Percentiles rank a stretch among this genome's conserved stretches.
Evolutionary conservation across 1,140 invertebrate species (phyloP).

Genomic region (Halyomorpha halys): DNA sequence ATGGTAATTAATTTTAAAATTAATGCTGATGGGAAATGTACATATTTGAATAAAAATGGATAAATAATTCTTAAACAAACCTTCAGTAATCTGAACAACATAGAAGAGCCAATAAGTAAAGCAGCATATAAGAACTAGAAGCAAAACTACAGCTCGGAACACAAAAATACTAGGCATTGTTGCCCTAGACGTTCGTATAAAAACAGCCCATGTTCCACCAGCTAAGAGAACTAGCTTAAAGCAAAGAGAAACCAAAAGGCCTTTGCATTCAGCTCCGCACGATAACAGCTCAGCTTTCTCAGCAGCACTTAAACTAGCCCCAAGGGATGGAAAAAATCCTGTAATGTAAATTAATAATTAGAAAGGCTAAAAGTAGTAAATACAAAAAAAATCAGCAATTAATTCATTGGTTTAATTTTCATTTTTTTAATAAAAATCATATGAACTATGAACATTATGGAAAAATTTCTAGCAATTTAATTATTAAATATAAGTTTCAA

Average conservation of each 20-base stretch:
- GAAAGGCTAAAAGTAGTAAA: too few species aligned
- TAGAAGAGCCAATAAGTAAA: constrained; percentile 98
- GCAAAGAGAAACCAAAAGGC: constrained; percentile 77
- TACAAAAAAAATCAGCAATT: too few species aligned
- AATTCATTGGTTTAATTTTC: too few species aligned
- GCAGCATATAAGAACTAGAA: constrained; percentile 82
- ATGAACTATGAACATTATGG: too few species aligned
- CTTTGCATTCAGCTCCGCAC: constrained; percentile 80
- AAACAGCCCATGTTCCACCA: constrained; percentile 85
- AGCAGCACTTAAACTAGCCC: constrained; percentile 29
- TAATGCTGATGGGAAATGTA: not conserved
- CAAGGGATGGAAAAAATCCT: constrained; percentile 31
- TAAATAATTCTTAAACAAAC: constrained; percentile 25
- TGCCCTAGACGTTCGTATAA: constrained; percentile 60
- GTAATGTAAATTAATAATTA: constrained; percentile 19
- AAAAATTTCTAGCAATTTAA: too few species aligned
- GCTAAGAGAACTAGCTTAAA: constrained; percentile 87
- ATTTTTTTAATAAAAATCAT: too few species aligned
- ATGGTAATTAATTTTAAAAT: too few species aligned
- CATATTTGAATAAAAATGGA: not conserved
- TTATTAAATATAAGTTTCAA: too few species aligned
- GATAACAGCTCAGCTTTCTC: constrained; percentile 43
- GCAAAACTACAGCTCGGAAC: constrained; percentile 74
- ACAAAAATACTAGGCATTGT: constrained; percentile 91
- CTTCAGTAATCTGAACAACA: constrained; percentile 57